Evolutionary conservation across 2,888 invertebrate genomes (phyloP).

Genomic region (Cephus sareptanus): DNA sequence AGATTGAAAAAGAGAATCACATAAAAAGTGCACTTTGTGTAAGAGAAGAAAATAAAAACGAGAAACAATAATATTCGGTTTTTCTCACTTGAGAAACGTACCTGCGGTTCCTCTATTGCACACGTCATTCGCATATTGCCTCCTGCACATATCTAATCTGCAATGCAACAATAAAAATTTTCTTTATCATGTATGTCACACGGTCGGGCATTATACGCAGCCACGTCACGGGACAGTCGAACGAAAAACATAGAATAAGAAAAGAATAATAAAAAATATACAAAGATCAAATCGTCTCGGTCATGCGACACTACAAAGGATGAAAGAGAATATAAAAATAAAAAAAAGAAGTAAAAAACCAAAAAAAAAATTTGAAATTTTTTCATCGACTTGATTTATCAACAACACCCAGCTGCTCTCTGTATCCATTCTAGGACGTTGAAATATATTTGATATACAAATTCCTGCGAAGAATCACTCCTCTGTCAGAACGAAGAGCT

Average conservation of each 20-base stretch:
- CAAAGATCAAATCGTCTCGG: constrained; percentile 2
- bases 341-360: background rate
- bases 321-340: background rate
- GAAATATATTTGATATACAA: background rate
- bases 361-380: background rate
- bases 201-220: constrained; percentile 14
- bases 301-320: constrained; percentile 10
- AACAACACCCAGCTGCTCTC: background rate
- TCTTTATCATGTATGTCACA: constrained; percentile 54
- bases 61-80: constrained; percentile 27
- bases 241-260: background rate
- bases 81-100: constrained; percentile 69
- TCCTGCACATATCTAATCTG: constrained; percentile 99
- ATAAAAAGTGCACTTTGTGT: constrained; percentile 1
- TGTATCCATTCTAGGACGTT: background rate
- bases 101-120: constrained; percentile 99
- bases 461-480: background rate
- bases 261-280: constrained; percentile 8
- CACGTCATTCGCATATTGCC: constrained; percentile 92
- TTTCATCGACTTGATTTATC: constrained; percentile 1
- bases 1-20: constrained; percentile 7
- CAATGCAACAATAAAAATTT: constrained; percentile 74
- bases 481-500: background rate
- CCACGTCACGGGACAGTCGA: constrained; percentile 47
- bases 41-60: constrained; percentile 18